Conservation (phyloP, 2,113 vertebrate species). For the Platysteira castanea region DNA sequence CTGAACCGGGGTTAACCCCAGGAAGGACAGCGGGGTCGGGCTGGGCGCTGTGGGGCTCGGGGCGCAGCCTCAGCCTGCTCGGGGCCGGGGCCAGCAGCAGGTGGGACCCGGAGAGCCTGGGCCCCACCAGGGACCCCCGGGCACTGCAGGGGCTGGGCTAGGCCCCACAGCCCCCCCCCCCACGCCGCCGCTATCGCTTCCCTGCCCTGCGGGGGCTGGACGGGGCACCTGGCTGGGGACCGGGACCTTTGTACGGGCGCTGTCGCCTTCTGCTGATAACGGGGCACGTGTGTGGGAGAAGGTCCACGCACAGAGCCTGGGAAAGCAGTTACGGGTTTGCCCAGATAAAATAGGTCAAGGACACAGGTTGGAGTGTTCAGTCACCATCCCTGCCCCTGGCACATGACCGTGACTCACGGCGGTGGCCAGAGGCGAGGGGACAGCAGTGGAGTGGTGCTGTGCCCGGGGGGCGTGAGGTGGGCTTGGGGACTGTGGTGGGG, state of each 20-base stretch:
- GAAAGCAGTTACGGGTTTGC: not conserved
- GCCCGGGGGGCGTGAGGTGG: fast-evolving
- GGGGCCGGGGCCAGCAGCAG: not conserved
- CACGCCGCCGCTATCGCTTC: fast-evolving
- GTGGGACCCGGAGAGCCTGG: not conserved
- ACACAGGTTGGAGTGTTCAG: not conserved
- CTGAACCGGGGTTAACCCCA: not conserved
- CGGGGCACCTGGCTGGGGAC: not conserved
- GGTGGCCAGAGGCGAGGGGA: not conserved
- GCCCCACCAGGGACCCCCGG: not conserved
- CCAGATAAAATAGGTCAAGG: not conserved
- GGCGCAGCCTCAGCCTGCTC: not conserved
- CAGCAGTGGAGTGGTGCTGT: fast-evolving
- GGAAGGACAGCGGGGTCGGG: not conserved
- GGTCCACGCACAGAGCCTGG: not conserved
- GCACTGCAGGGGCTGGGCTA: not conserved
- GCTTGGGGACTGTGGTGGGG: not conserved
- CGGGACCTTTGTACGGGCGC: not conserved
- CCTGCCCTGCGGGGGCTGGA: not conserved
- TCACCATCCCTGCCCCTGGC: not conserved
- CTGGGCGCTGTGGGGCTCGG: not conserved
- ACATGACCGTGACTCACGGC: not conserved
- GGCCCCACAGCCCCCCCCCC: not conserved
- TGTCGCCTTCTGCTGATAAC: not conserved
- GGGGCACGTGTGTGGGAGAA: fast-evolving